phyloP scores from a whole-genome alignment of 2,888 invertebrate species.

The Caenorhabditis sp. region DNA sequence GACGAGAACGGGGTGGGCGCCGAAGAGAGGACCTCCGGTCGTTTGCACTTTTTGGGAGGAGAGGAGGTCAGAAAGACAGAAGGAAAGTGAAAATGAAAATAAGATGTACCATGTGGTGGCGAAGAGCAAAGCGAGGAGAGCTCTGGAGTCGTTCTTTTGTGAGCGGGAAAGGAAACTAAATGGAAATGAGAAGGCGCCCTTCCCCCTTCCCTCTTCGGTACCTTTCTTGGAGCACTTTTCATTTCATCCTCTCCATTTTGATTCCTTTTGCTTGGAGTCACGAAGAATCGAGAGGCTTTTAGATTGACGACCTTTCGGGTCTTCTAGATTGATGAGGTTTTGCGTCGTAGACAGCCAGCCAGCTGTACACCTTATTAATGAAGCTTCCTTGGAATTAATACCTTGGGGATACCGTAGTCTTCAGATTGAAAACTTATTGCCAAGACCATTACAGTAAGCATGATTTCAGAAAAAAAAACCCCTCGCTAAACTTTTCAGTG shows the following conservation, averaged over 20 bases:
- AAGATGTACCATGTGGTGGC: conserved; percentile 14
- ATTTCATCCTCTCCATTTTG: no score
- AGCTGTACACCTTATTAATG: not conserved
- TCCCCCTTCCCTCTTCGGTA: no score
- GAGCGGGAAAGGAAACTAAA: conserved; percentile 17
- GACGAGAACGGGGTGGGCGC: not conserved
- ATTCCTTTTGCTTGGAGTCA: not conserved
- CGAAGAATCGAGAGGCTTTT: not conserved
- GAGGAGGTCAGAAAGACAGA: not conserved
- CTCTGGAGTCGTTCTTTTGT: conserved; percentile 31
- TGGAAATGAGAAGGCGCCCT: conserved; percentile 22
- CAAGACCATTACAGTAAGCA: no score
- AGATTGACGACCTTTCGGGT: conserved; percentile 4
- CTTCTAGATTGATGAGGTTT: conserved; percentile 4
- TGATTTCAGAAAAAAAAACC: no score
- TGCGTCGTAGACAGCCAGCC: not conserved
- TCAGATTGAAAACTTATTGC: no score
- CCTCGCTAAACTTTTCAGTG: no score
- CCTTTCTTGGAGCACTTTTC: conserved; percentile 13
- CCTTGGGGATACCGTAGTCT: no score
- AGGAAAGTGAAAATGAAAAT: conserved; percentile 32
- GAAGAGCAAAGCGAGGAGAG: not conserved
- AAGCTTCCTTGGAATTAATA: no score
- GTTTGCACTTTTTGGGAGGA: conserved; percentile 22
- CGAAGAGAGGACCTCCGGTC: not conserved